phyloP scores from a whole-genome alignment of 2,797 vertebrate species.

The Psittacula echo region DNA sequence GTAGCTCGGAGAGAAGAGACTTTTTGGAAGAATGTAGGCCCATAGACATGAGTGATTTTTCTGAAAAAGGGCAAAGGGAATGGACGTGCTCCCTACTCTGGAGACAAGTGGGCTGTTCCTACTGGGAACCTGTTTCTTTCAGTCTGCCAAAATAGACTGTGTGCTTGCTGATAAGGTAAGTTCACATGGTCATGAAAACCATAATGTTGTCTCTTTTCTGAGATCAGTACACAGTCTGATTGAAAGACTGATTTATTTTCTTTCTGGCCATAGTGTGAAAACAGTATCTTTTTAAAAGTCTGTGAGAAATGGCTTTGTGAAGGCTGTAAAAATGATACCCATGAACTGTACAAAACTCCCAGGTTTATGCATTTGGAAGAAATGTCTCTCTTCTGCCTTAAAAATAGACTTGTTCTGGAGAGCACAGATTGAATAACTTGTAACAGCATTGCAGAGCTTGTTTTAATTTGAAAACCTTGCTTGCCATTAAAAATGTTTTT shows the following conservation, averaged over 20 bases:
- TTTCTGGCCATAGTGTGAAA: not conserved
- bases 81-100: not conserved
- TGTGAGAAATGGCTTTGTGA: slow-evolving; percentile 1
- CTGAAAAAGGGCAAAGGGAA: slow-evolving; percentile 4
- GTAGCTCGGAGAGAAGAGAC: not conserved
- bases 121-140: not conserved
- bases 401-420: slow-evolving; percentile 55
- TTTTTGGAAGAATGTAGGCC: not conserved
- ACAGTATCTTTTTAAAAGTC: not conserved
- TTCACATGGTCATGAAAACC: not conserved
- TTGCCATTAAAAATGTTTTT: slow-evolving; percentile 6
- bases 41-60: not conserved
- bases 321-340: not conserved
- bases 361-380: slow-evolving; percentile 22
- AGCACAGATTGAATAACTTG: slow-evolving; percentile 51
- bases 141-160: not conserved
- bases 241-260: slow-evolving; percentile 4
- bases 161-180: not conserved
- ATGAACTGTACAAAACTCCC: not conserved
- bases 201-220: not conserved
- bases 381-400: slow-evolving; percentile 31
- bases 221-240: not conserved
- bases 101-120: not conserved
- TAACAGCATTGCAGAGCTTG: slow-evolving; percentile 32
- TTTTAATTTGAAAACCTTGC: slow-evolving; percentile 52